Conservation (phyloP, 2,113 vertebrate genomes). For the Malurus alboscapulatus region DNA sequence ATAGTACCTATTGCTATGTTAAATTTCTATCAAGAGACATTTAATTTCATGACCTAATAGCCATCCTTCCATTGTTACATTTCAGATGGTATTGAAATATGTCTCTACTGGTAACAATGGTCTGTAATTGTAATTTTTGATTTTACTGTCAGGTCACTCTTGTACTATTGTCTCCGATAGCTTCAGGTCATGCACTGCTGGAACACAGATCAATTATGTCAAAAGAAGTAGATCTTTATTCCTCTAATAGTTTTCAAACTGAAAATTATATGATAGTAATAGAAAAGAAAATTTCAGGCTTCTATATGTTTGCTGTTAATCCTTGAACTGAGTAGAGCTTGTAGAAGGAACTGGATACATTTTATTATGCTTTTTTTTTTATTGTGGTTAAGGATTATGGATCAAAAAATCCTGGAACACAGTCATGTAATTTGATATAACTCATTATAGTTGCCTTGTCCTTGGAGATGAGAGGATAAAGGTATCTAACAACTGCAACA, state of each 20-base stretch:
- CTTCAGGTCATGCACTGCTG: not conserved
- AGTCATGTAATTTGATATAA: not conserved
- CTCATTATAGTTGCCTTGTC: not conserved
- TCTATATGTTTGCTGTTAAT: not conserved
- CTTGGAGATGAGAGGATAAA: not conserved
- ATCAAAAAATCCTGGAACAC: not conserved
- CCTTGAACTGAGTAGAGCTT: not conserved
- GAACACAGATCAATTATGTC: not conserved
- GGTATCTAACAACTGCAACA: not conserved
- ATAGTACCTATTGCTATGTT: not conserved
- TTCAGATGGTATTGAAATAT: not conserved
- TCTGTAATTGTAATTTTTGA: not conserved
- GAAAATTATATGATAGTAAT: not conserved
- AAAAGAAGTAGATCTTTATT: not conserved
- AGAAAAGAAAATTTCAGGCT: not conserved
- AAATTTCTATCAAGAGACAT: not conserved
- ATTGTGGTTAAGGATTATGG: not conserved
- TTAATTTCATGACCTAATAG: not conserved
- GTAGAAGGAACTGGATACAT: not conserved
- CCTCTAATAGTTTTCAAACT: not conserved
- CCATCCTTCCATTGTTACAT: not conserved
- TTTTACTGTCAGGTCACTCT: not conserved
- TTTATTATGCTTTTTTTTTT: not conserved
- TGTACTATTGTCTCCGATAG: not conserved
- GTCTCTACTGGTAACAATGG: not conserved